Evolutionary conservation across 2,113 vertebrate genomes (phyloP).

Genomic region (Salvelinus namaycush): DNA sequence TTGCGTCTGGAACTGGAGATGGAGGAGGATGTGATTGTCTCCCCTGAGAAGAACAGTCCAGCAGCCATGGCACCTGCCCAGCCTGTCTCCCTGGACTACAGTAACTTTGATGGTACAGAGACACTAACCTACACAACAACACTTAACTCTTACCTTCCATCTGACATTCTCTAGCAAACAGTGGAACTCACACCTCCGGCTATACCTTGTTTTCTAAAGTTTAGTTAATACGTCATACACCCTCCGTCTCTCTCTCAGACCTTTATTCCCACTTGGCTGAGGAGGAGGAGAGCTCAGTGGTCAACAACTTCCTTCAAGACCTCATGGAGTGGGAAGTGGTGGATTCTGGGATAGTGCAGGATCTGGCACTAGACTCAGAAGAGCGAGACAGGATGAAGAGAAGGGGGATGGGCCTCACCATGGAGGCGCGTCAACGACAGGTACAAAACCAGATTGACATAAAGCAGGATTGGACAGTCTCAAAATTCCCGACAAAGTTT

Average conservation of each 20-base stretch:
- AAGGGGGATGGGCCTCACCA: conserved; percentile 80
- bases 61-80: conserved; percentile 23
- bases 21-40: conserved; percentile 63
- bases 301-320: conserved; percentile 81
- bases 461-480: not conserved
- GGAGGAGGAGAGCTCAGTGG: conserved; percentile 80
- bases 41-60: conserved; percentile 36
- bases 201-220: too few species aligned
- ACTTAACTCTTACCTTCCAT: not conserved
- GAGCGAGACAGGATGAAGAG: conserved; percentile 65
- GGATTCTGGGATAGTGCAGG: conserved; percentile 68
- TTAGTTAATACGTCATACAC: not conserved
- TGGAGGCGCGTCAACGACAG: conserved; percentile 91
- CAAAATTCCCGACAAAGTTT: not conserved
- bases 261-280: conserved; percentile 81
- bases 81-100: conserved; percentile 49
- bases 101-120: conserved; percentile 85
- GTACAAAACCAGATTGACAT: conserved; percentile 67
- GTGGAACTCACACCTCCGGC: not conserved
- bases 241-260: conserved; percentile 67
- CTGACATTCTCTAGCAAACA: not conserved
- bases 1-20: conserved; percentile 76
- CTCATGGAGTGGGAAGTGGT: conserved; percentile 83
- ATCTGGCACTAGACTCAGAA: conserved; percentile 70
- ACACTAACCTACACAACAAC: not conserved